These are phyloP conservation scores for Caenorhabditis briggsae DNA, from an alignment of 1,140 invertebrate species.

Conservation along the genomic window DNA sequence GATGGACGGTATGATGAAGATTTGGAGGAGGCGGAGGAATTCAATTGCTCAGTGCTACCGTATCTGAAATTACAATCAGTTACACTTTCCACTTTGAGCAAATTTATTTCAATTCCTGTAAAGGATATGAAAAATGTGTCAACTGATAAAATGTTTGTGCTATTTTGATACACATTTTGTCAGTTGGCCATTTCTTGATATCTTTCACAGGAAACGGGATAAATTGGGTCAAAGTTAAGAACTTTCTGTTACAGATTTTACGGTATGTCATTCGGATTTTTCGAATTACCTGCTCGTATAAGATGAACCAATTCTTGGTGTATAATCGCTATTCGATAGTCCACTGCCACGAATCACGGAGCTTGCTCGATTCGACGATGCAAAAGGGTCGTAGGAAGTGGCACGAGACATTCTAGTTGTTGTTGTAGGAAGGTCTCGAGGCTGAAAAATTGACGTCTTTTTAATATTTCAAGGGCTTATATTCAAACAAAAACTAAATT, in stretches of 20 bases:
- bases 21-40: not conserved
- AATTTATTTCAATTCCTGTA: too few species aligned
- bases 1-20: constrained; percentile 25
- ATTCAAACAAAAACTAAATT: too few species aligned
- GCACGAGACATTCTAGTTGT: constrained; percentile 18
- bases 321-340: constrained; percentile 22
- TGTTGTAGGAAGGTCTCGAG: constrained; percentile 17
- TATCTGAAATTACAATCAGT: not conserved
- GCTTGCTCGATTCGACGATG: constrained; percentile 24
- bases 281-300: constrained; percentile 13
- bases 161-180: too few species aligned
- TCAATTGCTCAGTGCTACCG: constrained; percentile 35
- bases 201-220: too few species aligned
- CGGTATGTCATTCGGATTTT: too few species aligned
- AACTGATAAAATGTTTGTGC: too few species aligned
- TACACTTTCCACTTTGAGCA: too few species aligned
- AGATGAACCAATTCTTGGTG: not conserved
- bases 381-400: constrained; percentile 33
- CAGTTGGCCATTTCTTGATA: too few species aligned
- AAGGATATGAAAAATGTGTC: too few species aligned
- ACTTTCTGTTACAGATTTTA: too few species aligned
- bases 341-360: not conserved
- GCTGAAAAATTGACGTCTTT: not conserved
- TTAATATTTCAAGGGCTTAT: not conserved
- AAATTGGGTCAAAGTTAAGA: too few species aligned